Evolutionary conservation across 2,797 vertebrate species (phyloP), one percentile per base, ranked within the genome.

Genomic region (Myotis vivesi): DNA sequence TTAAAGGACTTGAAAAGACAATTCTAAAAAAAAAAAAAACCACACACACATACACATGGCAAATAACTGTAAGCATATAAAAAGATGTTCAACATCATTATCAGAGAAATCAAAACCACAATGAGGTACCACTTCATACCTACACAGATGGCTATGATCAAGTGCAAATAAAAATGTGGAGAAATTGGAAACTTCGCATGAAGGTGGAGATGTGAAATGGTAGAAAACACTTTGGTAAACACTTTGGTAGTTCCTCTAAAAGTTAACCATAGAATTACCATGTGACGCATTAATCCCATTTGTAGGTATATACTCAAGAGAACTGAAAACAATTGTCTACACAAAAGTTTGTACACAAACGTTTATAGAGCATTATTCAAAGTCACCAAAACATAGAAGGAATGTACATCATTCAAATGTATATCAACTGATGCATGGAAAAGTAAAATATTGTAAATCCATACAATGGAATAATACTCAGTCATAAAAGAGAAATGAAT

Each of bases 401-500:
- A 88, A 57, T 62, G 9, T 64, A 64, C 8, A n/a, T 33, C 28
- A 33, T 49, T 49, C 20, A 10, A 62, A 51, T 25, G 15, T 49
- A 53, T 6, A 13, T 82, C n/a, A 91, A 59, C 25, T 36, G 72
- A 59, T 46, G 15, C 80, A 36, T 25, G 15, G 28, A 68, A 80
- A 89, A 25, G 80, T 6, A 82, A 92, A 62, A 68, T 68, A 30
- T 3, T 22, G n/a, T 53, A 69, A 68, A 62, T 46, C 8, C 49
- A 85, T 46, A 75, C 2, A 76, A n/a, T 25, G 36, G n/a, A 68
- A 69, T 84, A 79, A 84, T 38, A 73, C 68, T 64, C 17, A 79
- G 41, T 16, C 73, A 28, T 68, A 79, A 92, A 73, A 84, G 55
- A 87, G 23, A 49, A 94, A 89, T 36, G 79, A 93, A 57, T 57